Percentiles rank a stretch among this genome's conserved stretches.
Conservation (phyloP, 2,113 vertebrate genomes). For the Rhinichthys klamathensis region DNA sequence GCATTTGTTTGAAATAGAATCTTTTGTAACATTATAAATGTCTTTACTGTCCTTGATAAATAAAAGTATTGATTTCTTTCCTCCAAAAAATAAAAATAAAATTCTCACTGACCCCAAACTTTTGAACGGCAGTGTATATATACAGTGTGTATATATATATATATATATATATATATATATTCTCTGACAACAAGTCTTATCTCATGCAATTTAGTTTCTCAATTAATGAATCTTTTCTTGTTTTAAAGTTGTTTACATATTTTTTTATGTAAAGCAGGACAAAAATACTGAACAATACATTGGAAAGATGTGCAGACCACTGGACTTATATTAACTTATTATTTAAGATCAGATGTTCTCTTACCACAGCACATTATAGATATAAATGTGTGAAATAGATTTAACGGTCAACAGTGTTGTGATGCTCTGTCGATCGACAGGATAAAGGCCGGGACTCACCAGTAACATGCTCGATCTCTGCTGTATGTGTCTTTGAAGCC, state of each 20-base stretch:
- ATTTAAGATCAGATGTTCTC: neutral
- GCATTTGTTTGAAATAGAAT: too few species aligned
- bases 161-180: too few species aligned
- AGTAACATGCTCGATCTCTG: conserved; percentile 83
- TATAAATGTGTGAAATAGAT: neutral
- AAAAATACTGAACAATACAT: neutral
- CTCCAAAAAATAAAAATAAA: too few species aligned
- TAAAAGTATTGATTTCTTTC: too few species aligned
- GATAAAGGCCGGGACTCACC: conserved; percentile 70
- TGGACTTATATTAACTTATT: neutral
- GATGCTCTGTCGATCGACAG: neutral
- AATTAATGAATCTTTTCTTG: neutral
- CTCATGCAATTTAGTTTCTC: too few species aligned
- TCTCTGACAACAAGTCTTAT: too few species aligned
- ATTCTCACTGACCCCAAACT: too few species aligned
- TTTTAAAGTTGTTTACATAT: neutral
- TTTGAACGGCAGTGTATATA: too few species aligned
- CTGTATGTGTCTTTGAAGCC: conserved; percentile 73
- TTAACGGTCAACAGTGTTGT: neutral
- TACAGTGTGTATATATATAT: too few species aligned
- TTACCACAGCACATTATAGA: neutral
- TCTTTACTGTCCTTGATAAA: too few species aligned
- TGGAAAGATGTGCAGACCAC: neutral
- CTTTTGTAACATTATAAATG: too few species aligned
- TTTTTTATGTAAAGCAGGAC: neutral